Evolutionary conservation across 1,140 invertebrate species (phyloP), one percentile per base, ranked within the genome.

Genomic region (Papilio dardanus): DNA sequence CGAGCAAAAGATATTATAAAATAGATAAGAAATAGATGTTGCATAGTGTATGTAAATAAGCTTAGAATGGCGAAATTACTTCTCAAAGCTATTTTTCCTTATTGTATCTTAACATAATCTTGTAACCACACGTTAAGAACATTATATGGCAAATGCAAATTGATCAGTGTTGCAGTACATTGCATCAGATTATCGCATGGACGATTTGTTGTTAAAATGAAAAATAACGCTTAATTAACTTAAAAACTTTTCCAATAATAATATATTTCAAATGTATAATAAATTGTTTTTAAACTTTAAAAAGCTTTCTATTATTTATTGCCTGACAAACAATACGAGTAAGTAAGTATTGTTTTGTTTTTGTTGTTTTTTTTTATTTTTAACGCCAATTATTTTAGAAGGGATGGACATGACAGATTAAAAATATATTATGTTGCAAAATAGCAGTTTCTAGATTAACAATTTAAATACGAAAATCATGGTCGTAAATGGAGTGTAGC

Each of bases 91-190:
- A 54, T 54, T 54, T 54, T 24, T 54, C 50, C 50, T 54, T 54
- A 24, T 24, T 54, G 50, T 54, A 54, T 24, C 50, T 21, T 54
- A 54, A 54, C 50, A 54, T 54, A 54, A 54, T 54, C 50, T 54
- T 54, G 21, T 54, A 54, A 24, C 50, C 50, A 21, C 46, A 54
- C 3, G 19, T 54, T 54, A 54, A 54, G 21, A 24, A 5, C 50
- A 54, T 54, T 21, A 21, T 24, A 8, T 24, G 35, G 10, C 35
- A 46, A 46, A 46, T 46, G 42, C 21, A 54, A 24, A 54, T 54
- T 24, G 10, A 54, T 54, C 7, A 54, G 24, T 54, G 50, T 54
- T 24, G 8, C 50, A 24, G 8, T 24, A 54, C 21, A 54, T 54
- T 54, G 21, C 50, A 54, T 54, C 21, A 54, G 8, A 24, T 4